Evolutionary conservation across 2,797 vertebrate genomes (phyloP), one percentile per base, ranked within the genome.

Genomic region (Enteromius unitaeniatus): DNA sequence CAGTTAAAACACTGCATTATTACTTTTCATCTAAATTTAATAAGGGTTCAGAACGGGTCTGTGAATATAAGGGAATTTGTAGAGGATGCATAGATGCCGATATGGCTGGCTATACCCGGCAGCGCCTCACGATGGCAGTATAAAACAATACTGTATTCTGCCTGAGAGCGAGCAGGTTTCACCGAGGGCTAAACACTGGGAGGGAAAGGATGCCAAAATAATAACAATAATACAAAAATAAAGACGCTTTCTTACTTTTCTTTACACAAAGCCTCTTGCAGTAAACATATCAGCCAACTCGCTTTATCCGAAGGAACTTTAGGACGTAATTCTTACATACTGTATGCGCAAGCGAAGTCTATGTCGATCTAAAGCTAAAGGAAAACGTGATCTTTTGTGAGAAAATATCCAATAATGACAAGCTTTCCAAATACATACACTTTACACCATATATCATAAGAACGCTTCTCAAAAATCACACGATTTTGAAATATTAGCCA

Each of bases 1-100:
- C 93, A 94, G 93, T 90, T 94, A 94, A 93, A 95, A 95, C 93
- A 94, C 93, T 94, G 93, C 85, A 91, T 89, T 88, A 88, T 85
- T 88, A 79, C 55, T 79, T 83, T 65, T 86, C 79, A 60, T 26
- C n/a, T 62, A 64, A 72, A 78, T 84, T 70, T 80, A 78, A 55
- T 55, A 86, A 90, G 88, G 89, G 87, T 69, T 86, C 5, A 64
- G 4, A 42, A 76, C 15, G 42, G 82, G 87, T 91, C 90, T 87
- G 88, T 2, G 91, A 85, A 91, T 91, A 87, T 81, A 85, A 87
- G 28, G 70, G 75, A 73, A 64, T 42, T 42, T 6, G 64, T 49
- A 76, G 69, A 68, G 45, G 28, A 81, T 84, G 85, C 80, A 69
- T n/a, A 77, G 73, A 58, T 58, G 47, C 8, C 0, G 51, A 77